Base-by-base conservation (phyloP, 1,140 invertebrate genomes). In the Megalonaias nervosa region DNA sequence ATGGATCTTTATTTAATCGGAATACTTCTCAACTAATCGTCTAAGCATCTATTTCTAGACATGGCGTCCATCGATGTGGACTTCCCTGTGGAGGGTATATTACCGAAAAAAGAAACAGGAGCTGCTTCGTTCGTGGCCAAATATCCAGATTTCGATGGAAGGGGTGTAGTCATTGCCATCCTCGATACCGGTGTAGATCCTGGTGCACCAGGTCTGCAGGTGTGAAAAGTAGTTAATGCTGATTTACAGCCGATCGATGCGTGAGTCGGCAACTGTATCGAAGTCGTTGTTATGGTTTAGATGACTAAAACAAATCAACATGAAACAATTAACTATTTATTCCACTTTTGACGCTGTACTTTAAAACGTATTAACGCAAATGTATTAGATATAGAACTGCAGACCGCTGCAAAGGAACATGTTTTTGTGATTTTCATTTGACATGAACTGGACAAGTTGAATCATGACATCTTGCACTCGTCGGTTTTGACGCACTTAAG, bases 121-220 rank as follows among this genome's bases (percentile, higher is more conserved):
- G 95, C 97, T 31, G 92, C 94, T 55, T 93, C 94, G 73, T 99
- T 99, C 92, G 87, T 99, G 31, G 94, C 93, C 81, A 98, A 98
- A 92, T 95, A 98, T 93, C 97, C 97, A 0, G 93, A 95, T 77
- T 98, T 96, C 91, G 97, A 99, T 94, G 98, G 98, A 14, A 93
- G 96, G 88, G 95, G 95, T 87, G 94, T 96, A 57, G 92, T 95
- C 81, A 98, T 99, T 88, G 98, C 97, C 61, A 97, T 99, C 88
- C 95, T 99, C 78, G 98, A 99, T 92, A 98, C 97, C 56, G 98
- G 98, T 21, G 95, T 99, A 74, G 98, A 99, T 93, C 98, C 98
- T 59, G 96, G 96, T 65, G 97, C 97, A 19, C 93, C 95, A 75
- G 98, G 98, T 75, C 93, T 99, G 83, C 94, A 98, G 94, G 97